Percentiles rank a stretch among this genome's conserved stretches.
Evolutionary conservation across 2,113 vertebrate genomes (phyloP).

Genomic region (Dicrurus megarhynchus): DNA sequence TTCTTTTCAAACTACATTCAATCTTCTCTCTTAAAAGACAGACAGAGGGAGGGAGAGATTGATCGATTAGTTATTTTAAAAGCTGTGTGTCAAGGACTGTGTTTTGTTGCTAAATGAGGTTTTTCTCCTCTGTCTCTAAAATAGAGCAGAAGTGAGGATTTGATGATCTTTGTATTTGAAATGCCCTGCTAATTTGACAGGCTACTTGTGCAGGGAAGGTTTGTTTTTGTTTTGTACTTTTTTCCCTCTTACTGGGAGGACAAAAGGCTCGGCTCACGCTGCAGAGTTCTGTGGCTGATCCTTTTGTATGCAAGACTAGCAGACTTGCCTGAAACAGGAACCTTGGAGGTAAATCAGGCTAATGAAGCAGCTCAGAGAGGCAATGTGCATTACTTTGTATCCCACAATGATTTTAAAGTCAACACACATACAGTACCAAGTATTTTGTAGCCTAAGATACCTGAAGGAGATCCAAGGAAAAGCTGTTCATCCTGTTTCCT

Average conservation of each 20-base stretch:
- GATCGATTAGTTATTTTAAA: slow-evolving; percentile 26
- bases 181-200: slow-evolving; percentile 48
- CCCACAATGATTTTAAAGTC: slow-evolving; percentile 60
- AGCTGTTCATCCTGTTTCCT: slow-evolving; percentile 16
- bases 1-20: slow-evolving; percentile 4
- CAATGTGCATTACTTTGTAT: slow-evolving; percentile 32
- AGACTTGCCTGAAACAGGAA: slow-evolving; percentile 55
- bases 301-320: slow-evolving; percentile 44
- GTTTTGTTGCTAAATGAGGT: slow-evolving; percentile 30
- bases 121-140: slow-evolving; percentile 11
- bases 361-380: slow-evolving; percentile 62
- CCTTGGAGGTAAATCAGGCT: slow-evolving; percentile 69
- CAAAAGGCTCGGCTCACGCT: neutral
- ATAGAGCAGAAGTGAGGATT: slow-evolving; percentile 11
- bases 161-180: slow-evolving; percentile 46
- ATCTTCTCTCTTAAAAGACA: neutral
- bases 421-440: slow-evolving; percentile 1
- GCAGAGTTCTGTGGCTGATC: slow-evolving; percentile 15
- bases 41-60: neutral
- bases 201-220: slow-evolving; percentile 6
- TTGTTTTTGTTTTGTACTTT: slow-evolving; percentile 39
- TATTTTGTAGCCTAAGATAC: slow-evolving; percentile 38
- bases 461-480: slow-evolving; percentile 30
- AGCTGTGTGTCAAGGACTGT: neutral
- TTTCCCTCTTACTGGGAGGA: slow-evolving; percentile 23